Percentiles rank a stretch among this genome's conserved stretches.
Conservation (phyloP, 2,797 vertebrate genomes). For the Acipenser transmontanus region DNA sequence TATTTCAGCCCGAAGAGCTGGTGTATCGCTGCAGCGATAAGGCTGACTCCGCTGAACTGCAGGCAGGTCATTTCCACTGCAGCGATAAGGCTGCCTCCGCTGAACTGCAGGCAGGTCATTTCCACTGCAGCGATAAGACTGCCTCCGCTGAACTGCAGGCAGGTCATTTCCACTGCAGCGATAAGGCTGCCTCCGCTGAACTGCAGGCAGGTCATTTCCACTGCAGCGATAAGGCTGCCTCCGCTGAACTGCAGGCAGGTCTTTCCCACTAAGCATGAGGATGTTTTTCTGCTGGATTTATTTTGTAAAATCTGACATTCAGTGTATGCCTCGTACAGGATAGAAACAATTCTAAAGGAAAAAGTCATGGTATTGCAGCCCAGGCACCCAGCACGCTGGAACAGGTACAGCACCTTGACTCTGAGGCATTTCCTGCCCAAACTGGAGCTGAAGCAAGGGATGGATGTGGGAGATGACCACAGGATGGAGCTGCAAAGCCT, state of each 20-base stretch:
- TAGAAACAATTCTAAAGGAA: slow-evolving; percentile 91
- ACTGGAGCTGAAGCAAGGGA: slow-evolving; percentile 72
- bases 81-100: too few species aligned
- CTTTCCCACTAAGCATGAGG: too few species aligned
- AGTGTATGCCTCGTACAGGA: slow-evolving; percentile 47
- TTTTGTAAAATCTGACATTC: background rate
- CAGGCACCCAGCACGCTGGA: slow-evolving; percentile 87
- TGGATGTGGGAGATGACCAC: slow-evolving; percentile 74
- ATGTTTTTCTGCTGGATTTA: slow-evolving; percentile 1
- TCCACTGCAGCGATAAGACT: too few species aligned
- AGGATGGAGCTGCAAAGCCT: slow-evolving; percentile 77
- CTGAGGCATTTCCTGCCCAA: slow-evolving; percentile 84
- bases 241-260: slow-evolving; percentile 91
- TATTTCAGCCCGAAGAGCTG: slow-evolving; percentile 75
- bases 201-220: too few species aligned
- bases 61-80: too few species aligned
- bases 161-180: too few species aligned
- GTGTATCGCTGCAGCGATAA: slow-evolving; percentile 67
- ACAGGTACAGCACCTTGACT: slow-evolving; percentile 79
- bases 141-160: too few species aligned
- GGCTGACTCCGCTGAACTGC: slow-evolving; percentile 69
- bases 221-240: too few species aligned
- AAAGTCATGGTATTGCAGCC: slow-evolving; percentile 97
- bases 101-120: too few species aligned
- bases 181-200: too few species aligned